Evolutionary conservation across 2,797 vertebrate genomes (phyloP), one percentile per base, ranked within the genome.

Genomic region (Bradypus variegatus): DNA sequence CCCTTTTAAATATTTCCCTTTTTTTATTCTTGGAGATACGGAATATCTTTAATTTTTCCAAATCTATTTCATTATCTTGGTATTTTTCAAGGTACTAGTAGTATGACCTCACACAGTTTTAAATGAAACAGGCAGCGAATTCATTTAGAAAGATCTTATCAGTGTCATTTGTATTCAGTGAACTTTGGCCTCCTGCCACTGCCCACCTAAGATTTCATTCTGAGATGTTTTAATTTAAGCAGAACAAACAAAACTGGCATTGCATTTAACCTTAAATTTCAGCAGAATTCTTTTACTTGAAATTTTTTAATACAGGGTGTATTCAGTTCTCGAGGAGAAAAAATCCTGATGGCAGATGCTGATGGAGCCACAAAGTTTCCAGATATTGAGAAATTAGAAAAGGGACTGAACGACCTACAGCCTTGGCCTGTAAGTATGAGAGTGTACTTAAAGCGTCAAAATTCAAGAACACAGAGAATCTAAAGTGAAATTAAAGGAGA

Each of bases 311-410:
- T 93, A 45, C 95, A 99, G 99, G 99, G 99, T 93, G 97, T 98
- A 27, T 97, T 99, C 93, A 98, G 98, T 95, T 98, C 98, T 96
- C 98, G 98, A 18, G 99, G 99, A 1, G 97, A 97, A 92, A 96
- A 98, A 75, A 98, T 99, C 88, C 98, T 99, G 70, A 99, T 99
- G 99, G 99, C 99, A 2, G 99, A 99, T 94, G 99, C 99, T 72
- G 99, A 99, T 27, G 99, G 99, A 95, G 99, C 99, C 94, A 99
- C 99, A 67, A 99, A 98, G 97, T 99, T 99, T 97, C 96, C 97
- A 91, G 99, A 99, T 96, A 84, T 99, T 92, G 98, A 98, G 95
- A 99, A 99, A 97, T 96, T 99, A 88, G 99, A 99, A 97, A 98
- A 97, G 45, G 98, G 97, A 90, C 97, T 99, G 21, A 94, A 97